A percentile compares a stretch with the other conserved stretches of the same genome.
Conservation (phyloP, 2,888 invertebrate species). For the Periphyllus acericola region DNA sequence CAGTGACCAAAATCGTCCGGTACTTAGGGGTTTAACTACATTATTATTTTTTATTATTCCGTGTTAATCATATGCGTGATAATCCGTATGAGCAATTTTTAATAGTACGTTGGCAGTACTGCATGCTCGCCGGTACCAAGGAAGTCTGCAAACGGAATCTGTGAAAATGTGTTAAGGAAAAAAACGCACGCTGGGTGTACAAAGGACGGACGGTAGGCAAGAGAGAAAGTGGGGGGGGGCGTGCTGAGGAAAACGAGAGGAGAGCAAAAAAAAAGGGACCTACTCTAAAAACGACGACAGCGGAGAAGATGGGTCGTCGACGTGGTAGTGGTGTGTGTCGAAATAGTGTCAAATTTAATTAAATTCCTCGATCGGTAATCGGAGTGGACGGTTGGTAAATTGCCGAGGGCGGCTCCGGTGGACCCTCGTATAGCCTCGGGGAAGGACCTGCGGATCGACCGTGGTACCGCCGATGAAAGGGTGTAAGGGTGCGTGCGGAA, state of each 20-base stretch:
- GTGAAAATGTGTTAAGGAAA: too few relatives aligned
- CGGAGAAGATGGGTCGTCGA: neutral
- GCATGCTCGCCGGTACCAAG: too few relatives aligned
- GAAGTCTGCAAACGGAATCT: too few relatives aligned
- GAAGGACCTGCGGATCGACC: too few relatives aligned
- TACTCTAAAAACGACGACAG: neutral
- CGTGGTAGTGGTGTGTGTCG: neutral
- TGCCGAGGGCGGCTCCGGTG: slow-evolving; percentile 16
- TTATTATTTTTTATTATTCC: too few relatives aligned
- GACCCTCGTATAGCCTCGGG: neutral
- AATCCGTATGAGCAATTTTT: too few relatives aligned
- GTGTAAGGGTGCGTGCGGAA: neutral
- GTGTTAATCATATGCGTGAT: too few relatives aligned
- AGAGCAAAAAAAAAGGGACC: neutral
- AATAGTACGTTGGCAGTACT: too few relatives aligned
- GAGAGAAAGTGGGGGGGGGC: neutral
- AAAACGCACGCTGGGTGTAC: too few relatives aligned
- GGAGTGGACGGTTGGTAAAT: slow-evolving; percentile 54
- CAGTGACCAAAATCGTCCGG: too few relatives aligned
- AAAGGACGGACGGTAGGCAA: neutral
- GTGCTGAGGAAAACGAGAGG: neutral
- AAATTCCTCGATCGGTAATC: slow-evolving; percentile 50
- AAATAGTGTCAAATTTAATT: slow-evolving; percentile 57
- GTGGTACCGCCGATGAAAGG: neutral
- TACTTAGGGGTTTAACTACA: too few relatives aligned